A percentile compares a stretch with the other conserved stretches of the same genome.
These are phyloP conservation scores for Drosophila multiciliata DNA, from an alignment of 2,888 invertebrate genomes.

Conservation along the genomic window DNA sequence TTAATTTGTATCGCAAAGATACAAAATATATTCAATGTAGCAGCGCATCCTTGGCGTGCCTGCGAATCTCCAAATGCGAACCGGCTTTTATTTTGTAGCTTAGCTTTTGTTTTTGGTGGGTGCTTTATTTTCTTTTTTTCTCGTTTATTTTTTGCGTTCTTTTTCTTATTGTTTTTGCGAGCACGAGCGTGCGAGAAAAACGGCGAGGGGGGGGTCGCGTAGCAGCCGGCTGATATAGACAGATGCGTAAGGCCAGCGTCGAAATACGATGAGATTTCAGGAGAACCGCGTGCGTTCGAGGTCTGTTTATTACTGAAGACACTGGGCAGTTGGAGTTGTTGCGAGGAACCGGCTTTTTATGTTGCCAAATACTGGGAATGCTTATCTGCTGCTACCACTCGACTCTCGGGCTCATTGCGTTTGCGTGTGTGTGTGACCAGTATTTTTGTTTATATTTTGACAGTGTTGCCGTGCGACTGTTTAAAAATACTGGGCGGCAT, in stretches of 20 bases:
- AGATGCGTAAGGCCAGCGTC: slow-evolving; percentile 33
- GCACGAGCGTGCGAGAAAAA: background rate
- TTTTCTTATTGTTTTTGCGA: slow-evolving; percentile 31
- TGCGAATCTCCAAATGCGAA: slow-evolving; percentile 51
- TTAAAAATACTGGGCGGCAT: slow-evolving; percentile 14
- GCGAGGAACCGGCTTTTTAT: slow-evolving; percentile 61
- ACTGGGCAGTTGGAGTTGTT: slow-evolving; percentile 56
- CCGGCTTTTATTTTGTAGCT: slow-evolving; percentile 55
- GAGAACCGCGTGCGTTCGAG: slow-evolving; percentile 73
- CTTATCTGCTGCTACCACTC: background rate
- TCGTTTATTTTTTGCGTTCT: slow-evolving; percentile 2
- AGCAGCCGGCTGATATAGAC: slow-evolving; percentile 35
- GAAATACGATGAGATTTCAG: slow-evolving; percentile 4
- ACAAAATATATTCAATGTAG: slow-evolving; percentile 61
- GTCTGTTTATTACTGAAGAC: slow-evolving; percentile 75
- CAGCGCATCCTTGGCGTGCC: slow-evolving; percentile 67
- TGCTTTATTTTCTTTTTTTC: slow-evolving; percentile 27
- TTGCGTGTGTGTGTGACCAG: slow-evolving; percentile 33
- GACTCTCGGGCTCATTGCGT: background rate
- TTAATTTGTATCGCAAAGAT: slow-evolving; percentile 78
- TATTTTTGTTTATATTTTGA: slow-evolving; percentile 30
- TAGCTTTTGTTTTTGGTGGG: slow-evolving; percentile 43
- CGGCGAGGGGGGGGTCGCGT: slow-evolving; percentile 3
- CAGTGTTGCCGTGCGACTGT: slow-evolving; percentile 66
- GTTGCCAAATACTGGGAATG: slow-evolving; percentile 54